A percentile compares a stretch with the other conserved stretches of the same genome.
phyloP scores from a whole-genome alignment of 2,797 vertebrate genomes.

The Octomys mimax region DNA sequence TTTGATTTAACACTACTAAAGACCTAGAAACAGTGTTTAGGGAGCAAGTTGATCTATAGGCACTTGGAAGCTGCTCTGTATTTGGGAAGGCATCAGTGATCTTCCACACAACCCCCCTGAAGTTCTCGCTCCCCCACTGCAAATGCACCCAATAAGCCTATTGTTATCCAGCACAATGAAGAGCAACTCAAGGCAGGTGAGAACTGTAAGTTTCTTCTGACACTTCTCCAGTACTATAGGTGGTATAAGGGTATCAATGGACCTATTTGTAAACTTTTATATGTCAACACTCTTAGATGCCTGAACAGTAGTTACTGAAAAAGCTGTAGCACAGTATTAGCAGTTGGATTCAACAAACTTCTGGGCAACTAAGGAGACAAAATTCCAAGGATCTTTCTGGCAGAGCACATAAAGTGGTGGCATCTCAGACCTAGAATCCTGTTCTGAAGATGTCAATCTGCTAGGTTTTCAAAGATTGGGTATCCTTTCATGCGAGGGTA shows the following conservation, averaged over 20 bases:
- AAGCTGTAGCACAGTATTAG: neutral
- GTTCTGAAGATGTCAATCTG: neutral
- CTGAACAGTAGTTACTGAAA: neutral
- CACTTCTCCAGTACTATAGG: neutral
- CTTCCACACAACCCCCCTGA: neutral
- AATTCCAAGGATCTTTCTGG: neutral
- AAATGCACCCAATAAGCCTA: neutral
- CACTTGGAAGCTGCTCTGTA: neutral
- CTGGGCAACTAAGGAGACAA: neutral
- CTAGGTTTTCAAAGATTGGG: neutral
- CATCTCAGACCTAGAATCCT: neutral
- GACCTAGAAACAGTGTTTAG: neutral
- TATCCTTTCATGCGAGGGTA: neutral
- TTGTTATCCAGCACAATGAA: neutral
- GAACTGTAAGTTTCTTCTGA: neutral
- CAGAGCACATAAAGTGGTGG: neutral
- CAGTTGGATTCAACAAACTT: neutral
- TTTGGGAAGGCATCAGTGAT: neutral
- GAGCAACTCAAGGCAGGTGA: neutral
- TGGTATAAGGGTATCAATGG: neutral
- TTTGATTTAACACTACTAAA: neutral
- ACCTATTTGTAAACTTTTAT: no score
- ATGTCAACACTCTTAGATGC: neutral
- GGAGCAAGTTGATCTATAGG: neutral
- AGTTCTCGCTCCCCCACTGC: neutral